Evolutionary conservation across 2,888 invertebrate genomes (phyloP).

Genomic region (Eupithecia inturbata): DNA sequence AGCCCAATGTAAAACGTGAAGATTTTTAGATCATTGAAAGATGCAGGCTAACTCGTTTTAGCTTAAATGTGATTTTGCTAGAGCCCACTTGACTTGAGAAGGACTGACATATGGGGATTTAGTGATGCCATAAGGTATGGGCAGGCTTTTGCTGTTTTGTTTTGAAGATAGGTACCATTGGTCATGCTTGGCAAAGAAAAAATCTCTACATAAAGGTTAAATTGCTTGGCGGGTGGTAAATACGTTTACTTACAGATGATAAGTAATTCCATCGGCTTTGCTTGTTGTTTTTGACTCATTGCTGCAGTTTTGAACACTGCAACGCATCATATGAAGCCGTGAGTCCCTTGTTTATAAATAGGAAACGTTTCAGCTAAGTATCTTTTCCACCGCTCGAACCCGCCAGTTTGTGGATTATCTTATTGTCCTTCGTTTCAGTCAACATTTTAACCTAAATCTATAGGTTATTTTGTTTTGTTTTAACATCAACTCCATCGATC

Average conservation of each 20-base stretch:
- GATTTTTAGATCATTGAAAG: background rate
- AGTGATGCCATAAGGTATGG: background rate
- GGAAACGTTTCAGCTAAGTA: background rate
- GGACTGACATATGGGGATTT: background rate
- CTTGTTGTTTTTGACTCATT: slow-evolving; percentile 68
- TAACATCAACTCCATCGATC: background rate
- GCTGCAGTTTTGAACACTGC: slow-evolving; percentile 68
- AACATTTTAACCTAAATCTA: slow-evolving; percentile 1
- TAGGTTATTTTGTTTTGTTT: background rate
- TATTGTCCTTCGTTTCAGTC: slow-evolving; percentile 15
- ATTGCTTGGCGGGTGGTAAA: background rate
- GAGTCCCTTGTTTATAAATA: background rate
- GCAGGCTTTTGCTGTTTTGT: background rate
- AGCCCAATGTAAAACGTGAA: no score
- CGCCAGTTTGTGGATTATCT: slow-evolving; percentile 1
- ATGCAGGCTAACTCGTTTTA: no score
- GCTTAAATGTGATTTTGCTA: background rate
- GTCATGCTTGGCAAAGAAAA: background rate
- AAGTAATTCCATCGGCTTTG: slow-evolving; percentile 71
- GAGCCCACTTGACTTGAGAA: background rate
- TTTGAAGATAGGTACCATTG: background rate
- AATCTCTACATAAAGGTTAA: background rate
- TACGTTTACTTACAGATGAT: slow-evolving; percentile 69
- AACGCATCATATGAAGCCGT: slow-evolving; percentile 60
- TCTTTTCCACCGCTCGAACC: background rate